Percentiles rank a stretch among this genome's conserved stretches.
phyloP scores from a whole-genome alignment of 2,888 invertebrate genomes.

The Nasonia oneida region DNA sequence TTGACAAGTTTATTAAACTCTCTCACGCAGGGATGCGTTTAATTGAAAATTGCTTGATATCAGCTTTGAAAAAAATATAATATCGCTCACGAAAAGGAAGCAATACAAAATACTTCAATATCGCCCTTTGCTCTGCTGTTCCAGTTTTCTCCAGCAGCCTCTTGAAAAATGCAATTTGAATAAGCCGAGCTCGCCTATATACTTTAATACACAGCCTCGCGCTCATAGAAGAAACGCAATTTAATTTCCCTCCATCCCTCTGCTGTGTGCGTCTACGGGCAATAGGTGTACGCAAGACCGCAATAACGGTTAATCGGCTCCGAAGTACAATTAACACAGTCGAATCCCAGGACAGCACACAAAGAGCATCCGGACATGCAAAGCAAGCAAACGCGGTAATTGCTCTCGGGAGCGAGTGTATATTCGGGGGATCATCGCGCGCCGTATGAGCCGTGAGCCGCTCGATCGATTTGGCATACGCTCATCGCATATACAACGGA shows the following conservation, averaged over 20 bases:
- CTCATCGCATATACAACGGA: not conserved
- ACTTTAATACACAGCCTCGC: not conserved
- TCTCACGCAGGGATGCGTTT: not conserved
- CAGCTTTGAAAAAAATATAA: not conserved
- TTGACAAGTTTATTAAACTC: conserved; percentile 29
- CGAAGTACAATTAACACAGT: not conserved
- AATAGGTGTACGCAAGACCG: not conserved
- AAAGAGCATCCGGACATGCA: conserved; percentile 3
- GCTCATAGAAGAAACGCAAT: not conserved
- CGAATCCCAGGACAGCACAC: not conserved
- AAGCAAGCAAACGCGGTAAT: conserved; percentile 4
- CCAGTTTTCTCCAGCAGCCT: not conserved
- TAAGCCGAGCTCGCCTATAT: conserved; percentile 1
- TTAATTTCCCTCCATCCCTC: not conserved
- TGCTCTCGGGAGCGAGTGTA: not conserved
- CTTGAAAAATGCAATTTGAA: conserved; percentile 10
- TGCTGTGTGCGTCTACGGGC: not conserved
- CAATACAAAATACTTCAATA: not conserved
- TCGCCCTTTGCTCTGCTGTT: not conserved
- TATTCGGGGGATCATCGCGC: conserved; percentile 1
- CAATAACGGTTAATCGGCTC: not conserved
- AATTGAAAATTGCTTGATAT: not conserved
- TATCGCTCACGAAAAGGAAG: not conserved
- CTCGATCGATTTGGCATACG: conserved; percentile 25
- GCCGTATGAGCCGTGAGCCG: not conserved